Base-by-base conservation (phyloP, 2,888 invertebrate species). In the Epistrophella euchroma region DNA sequence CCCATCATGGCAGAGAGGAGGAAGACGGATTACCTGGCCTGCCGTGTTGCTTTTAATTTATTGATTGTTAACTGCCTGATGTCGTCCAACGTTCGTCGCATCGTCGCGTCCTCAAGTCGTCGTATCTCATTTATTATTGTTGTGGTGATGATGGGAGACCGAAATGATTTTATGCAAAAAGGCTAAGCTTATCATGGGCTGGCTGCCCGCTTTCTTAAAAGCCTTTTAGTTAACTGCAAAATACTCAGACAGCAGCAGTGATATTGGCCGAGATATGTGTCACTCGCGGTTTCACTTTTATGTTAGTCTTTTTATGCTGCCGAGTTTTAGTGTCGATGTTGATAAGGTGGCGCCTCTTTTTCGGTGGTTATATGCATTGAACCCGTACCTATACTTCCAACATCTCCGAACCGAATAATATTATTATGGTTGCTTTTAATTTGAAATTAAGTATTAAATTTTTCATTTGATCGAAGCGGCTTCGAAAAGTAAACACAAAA, bases 41-140 rank as follows among this genome's bases (percentile, higher is more conserved):
- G 87, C 74, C 75, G 87, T 83, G 83, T 87, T 79, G 87, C 87
- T 87, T 87, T 87, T 87, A 87, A 87, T 87, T 87, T 87, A 87
- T 87, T 82, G 83, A 87, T 87, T 87, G 83, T 87, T 87, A 87
- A 83, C 79, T 75, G 75, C 71, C 86, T 40, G 60, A 60, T 82
- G 77, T 82, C 86, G 85, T 73, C 64, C 72, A 52, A 52, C 40
- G 75, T 50, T 50, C 68, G 22, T 47, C 7, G 28, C 28, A 5
- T 28, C 19, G 17, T 6, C 7, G n/a, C n/a, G n/a, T n/a, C 15
- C 40, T 10, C 13, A n/a, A 28, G 50, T 45, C 28, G 19, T 47
- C 22, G 62, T 73, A 17, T 25, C 6, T 32, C 40, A 25, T 74
- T 66, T 35, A 37, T 40, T 40, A 13, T 58, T 45, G 35, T 28